Conservation (phyloP, 2,888 invertebrate genomes). For the Anthoptus insignis region DNA sequence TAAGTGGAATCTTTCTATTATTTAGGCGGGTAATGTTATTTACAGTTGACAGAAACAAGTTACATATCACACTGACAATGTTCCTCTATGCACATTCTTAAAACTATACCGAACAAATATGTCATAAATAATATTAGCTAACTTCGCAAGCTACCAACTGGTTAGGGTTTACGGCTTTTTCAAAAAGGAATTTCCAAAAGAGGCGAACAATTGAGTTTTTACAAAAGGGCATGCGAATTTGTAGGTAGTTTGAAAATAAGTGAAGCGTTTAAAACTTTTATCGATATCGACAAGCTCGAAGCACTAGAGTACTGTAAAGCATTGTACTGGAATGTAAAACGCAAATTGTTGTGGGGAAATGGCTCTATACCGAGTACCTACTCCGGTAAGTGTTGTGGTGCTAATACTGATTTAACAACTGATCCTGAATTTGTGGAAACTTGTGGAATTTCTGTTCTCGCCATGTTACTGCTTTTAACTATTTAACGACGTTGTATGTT, state of each 20-base stretch:
- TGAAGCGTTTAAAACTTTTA: background rate
- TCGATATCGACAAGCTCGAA: conserved; percentile 7
- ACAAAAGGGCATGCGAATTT: background rate
- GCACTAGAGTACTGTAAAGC: conserved; percentile 1
- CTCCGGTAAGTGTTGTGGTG: background rate
- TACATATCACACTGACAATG: too few species aligned
- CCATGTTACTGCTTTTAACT: too few species aligned
- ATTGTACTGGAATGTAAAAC: conserved; percentile 18
- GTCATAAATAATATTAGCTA: too few species aligned
- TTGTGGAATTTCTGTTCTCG: background rate
- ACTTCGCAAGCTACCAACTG: too few species aligned
- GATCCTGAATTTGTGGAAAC: background rate
- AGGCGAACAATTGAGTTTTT: too few species aligned
- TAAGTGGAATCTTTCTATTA: too few species aligned
- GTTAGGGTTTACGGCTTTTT: background rate
- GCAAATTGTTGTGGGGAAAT: conserved; percentile 20
- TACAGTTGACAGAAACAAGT: too few species aligned
- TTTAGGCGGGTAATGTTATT: too few species aligned
- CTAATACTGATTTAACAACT: background rate
- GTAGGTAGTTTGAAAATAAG: background rate
- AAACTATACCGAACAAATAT: too few species aligned
- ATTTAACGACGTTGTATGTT: too few species aligned
- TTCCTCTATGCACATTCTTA: too few species aligned
- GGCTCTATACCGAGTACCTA: background rate
- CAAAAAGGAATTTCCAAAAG: too few species aligned